phyloP scores from a whole-genome alignment of 2,888 invertebrate genomes.

The Periphyllus acericola region DNA sequence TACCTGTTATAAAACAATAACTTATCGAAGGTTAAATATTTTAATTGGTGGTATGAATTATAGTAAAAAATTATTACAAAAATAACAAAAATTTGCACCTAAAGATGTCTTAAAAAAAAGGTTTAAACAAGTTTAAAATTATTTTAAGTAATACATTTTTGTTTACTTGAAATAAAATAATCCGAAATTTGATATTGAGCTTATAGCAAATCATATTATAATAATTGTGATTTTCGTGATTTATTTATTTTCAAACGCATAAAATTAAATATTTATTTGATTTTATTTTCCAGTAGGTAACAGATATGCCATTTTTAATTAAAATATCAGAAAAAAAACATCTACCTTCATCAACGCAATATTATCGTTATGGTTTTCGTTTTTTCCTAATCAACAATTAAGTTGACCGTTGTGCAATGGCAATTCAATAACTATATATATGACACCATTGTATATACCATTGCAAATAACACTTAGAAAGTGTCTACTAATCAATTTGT shows the following conservation, averaged over 20 bases:
- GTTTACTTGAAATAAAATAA: background rate
- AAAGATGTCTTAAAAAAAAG: no score
- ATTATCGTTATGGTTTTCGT: background rate
- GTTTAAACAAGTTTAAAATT: no score
- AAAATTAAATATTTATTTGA: no score
- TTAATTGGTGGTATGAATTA: no score
- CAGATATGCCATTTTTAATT: background rate
- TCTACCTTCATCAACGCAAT: background rate
- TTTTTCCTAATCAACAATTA: constrained; percentile 49
- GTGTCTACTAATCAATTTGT: constrained; percentile 60
- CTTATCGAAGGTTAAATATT: no score
- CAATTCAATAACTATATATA: background rate
- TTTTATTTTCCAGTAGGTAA: background rate
- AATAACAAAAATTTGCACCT: no score
- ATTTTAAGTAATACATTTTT: background rate
- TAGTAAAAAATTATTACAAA: no score
- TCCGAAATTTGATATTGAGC: background rate
- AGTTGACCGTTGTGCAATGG: constrained; percentile 38
- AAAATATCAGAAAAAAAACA: background rate
- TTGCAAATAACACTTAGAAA: constrained; percentile 58
- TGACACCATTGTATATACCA: constrained; percentile 4
- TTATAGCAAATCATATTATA: no score
- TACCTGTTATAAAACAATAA: no score
- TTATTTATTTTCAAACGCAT: no score
- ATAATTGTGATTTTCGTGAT: no score